Evolutionary conservation across 2,797 vertebrate genomes (phyloP).

Genomic region (Phoxinus dragarum): DNA sequence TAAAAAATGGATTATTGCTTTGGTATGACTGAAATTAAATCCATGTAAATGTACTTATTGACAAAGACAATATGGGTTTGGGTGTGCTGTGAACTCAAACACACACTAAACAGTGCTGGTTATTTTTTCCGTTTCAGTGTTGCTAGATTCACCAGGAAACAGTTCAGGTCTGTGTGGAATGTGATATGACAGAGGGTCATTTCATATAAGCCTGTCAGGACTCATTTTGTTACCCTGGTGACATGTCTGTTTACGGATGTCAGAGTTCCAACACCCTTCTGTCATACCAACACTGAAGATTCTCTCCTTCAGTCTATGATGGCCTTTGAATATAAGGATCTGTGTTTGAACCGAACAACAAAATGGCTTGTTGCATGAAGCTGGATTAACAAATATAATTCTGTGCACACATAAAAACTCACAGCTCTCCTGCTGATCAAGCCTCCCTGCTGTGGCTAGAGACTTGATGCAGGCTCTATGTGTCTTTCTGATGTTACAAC

Average conservation of each 20-base stretch:
- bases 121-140: not conserved
- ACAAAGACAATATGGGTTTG: not conserved
- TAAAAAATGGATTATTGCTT: not conserved
- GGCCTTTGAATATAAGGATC: not conserved
- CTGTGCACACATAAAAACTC: conserved; percentile 10
- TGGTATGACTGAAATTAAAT: not conserved
- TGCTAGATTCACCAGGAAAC: conserved; percentile 2
- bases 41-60: not conserved
- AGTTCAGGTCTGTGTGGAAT: conserved; percentile 12
- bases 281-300: conserved; percentile 27
- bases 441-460: conserved; percentile 40
- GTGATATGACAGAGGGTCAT: conserved; percentile 40
- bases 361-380: not conserved
- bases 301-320: conserved; percentile 24
- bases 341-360: conserved; percentile 16
- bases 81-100: not conserved
- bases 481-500: conserved; percentile 43
- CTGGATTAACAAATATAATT: conserved; percentile 17
- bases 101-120: not conserved
- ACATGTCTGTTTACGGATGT: conserved; percentile 34
- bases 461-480: conserved; percentile 24
- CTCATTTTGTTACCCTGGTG: conserved; percentile 26
- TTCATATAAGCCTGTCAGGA: conserved; percentile 27
- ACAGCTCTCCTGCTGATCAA: conserved; percentile 21
- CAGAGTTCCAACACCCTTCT: conserved; percentile 33